Conservation (phyloP, 2,797 vertebrate genomes). For the Catamblyrhynchus diadema region DNA sequence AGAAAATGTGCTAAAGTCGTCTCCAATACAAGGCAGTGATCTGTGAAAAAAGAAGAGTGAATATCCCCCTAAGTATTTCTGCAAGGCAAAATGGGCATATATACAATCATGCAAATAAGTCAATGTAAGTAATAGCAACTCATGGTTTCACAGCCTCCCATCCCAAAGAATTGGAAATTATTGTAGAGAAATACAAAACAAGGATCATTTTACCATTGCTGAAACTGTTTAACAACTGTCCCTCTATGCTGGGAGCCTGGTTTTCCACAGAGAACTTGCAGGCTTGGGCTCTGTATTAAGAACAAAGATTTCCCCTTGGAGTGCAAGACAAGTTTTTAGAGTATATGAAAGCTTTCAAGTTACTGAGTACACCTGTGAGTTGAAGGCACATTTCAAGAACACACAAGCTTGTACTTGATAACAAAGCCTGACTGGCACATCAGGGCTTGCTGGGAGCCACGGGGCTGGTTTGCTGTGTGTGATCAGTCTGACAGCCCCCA, state of each 20-base stretch:
- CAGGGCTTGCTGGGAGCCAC: not conserved
- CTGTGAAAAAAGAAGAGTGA: not conserved
- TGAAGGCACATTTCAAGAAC: not conserved
- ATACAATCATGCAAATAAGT: not conserved
- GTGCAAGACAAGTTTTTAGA: not conserved
- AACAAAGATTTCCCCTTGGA: not conserved
- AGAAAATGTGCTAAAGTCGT: conserved; percentile 16
- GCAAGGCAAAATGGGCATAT: not conserved
- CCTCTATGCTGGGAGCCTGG: not conserved
- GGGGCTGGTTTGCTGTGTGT: not conserved
- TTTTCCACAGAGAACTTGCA: not conserved
- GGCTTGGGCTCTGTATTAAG: not conserved
- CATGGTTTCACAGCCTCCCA: not conserved
- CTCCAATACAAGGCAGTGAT: not conserved
- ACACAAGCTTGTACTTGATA: not conserved
- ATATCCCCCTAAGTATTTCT: not conserved
- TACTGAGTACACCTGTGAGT: not conserved
- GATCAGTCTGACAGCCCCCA: conserved; percentile 16
- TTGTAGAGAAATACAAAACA: not conserved
- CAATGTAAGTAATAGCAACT: not conserved
- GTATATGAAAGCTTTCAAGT: not conserved
- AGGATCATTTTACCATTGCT: not conserved
- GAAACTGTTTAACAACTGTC: not conserved
- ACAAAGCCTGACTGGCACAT: not conserved
- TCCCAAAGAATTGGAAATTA: not conserved